These are phyloP conservation scores for Arrhopalites spinosus DNA, from an alignment of 2,888 invertebrate genomes.

Conservation along the genomic window DNA sequence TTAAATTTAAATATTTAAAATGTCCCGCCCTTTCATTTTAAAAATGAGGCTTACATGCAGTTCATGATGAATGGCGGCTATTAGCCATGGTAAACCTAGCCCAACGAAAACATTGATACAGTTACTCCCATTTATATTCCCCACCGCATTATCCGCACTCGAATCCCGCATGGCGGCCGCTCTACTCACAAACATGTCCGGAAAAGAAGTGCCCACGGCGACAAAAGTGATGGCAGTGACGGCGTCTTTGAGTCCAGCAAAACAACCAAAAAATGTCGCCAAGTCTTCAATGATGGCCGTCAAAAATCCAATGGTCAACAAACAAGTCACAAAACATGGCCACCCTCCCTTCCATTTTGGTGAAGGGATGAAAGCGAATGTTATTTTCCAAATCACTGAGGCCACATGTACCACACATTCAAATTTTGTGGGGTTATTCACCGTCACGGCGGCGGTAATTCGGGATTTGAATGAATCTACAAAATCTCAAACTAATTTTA, in stretches of 20 bases:
- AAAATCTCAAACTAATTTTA: too few species aligned
- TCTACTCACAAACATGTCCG: constrained; percentile 67
- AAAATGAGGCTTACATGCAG: constrained; percentile 57
- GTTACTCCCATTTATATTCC: constrained; percentile 68
- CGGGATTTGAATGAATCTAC: constrained; percentile 63
- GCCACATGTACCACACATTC: constrained; percentile 66
- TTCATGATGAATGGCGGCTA: constrained; percentile 64
- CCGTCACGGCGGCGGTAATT: constrained; percentile 64
- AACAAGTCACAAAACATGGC: constrained; percentile 64
- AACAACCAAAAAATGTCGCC: constrained; percentile 66
- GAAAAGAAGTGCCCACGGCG: constrained; percentile 66
- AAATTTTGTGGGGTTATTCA: constrained; percentile 62
- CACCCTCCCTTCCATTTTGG: constrained; percentile 65
- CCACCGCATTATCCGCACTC: constrained; percentile 67
- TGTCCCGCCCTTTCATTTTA: too few species aligned
- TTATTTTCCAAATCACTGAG: constrained; percentile 65
- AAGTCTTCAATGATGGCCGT: constrained; percentile 67
- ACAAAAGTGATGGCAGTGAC: constrained; percentile 62
- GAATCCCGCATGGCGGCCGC: constrained; percentile 65
- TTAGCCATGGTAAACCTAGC: constrained; percentile 67
- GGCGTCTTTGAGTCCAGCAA: constrained; percentile 61
- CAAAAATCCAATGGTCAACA: constrained; percentile 64
- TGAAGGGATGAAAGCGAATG: constrained; percentile 61
- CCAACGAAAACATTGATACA: constrained; percentile 70
- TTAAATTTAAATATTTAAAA: too few species aligned